Base-by-base conservation (phyloP, 2,797 vertebrate species). In the Molossus molossus region DNA sequence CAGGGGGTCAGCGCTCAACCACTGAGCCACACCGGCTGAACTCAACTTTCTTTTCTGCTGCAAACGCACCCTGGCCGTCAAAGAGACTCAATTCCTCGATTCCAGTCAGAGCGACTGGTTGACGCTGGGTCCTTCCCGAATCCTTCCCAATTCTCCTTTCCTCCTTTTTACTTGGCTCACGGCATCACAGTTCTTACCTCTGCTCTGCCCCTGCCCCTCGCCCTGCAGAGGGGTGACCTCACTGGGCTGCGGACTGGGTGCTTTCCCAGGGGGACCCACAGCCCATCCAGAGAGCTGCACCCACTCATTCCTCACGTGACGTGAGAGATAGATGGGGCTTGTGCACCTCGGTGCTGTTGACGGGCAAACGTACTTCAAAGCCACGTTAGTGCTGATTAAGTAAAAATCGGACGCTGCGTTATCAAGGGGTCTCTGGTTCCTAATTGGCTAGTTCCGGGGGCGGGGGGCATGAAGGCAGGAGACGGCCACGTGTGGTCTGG, bases 311-410 rank as follows among this genome's bases (percentile, higher is more conserved):
- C n/a, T n/a, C n/a, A n/a, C n/a, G 18, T 83, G 75, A 97, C 82
- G 25, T 18, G 91, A 76, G 58, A 93, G 95, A 86, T 80, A 73
- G 50, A 60, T 2, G 1, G 33, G 82, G 50, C 69, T 96, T 69
- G 12, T 89, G 33, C 33, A 33, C 33, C 33, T 97, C 58, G 73
- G 62, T 0, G 12, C 76, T 97, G 92, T 93, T 90, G 96, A 69
- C 5, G n/a, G 75, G 50, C 9, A 90, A 91, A 90, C 90, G 72
- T 75, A 72, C 92, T 97, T 97, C 69, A 91, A 90, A 96, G 53
- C 48, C 53, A 70, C 95, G 97, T 96, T 90, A 69, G 69, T 82
- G 82, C 94, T 96, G 97, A 96, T 96, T 97, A 81, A 97, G 69
- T 12, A 93, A 25, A 17, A 83, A 76, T 91, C 84, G 84, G 94